Evolutionary conservation across 2,797 vertebrate species (phyloP), one percentile per base, ranked within the genome.

Genomic region (Hirundo rustica): DNA sequence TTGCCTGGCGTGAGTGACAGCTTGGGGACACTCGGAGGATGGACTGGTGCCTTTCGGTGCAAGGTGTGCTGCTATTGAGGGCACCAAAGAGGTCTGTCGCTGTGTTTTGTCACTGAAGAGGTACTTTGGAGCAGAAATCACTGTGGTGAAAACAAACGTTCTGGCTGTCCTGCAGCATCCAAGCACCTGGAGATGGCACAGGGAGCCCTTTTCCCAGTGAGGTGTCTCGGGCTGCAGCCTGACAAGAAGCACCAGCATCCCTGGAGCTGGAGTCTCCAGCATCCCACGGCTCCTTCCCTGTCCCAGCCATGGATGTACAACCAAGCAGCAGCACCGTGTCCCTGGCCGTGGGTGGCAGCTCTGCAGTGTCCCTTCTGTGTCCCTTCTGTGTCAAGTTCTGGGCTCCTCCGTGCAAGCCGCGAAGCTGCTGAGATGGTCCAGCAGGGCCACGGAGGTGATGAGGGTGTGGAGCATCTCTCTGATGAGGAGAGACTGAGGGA

Each of bases 231-330:
- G 2, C 0, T 8, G 42, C 60, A 83, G 50, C 19, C 50, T 40
- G 17, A 2, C 7, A 6, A 13, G 23, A 16, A 22, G 18, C 40
- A 27, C 17, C 13, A 4, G 17, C 4, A 11, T 7, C 25, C 53
- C 42, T 13, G 65, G 26, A 61, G 70, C 51, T 6, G 10, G 11
- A 21, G 8, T 11, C n/a, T 23, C 15, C 0, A 6, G 3, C 40
- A 50, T 19, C 29, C 32, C 42, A 6, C 0, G 2, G 29, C 7
- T 16, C 7, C 9, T 16, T 32, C 7, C 15, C 48, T 9, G 4
- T 17, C 25, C 62, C 13, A 30, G 27, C 47, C 2, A 2, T 0
- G 40, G n/a, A 34, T 1, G 27, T 1, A 5, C 3, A n/a, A 11
- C 19, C 25, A 6, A 7, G 7, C 15, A 25, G 65, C 55, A 27